phyloP scores from a whole-genome alignment of 1,140 invertebrate genomes.

The Ladona fulva region DNA sequence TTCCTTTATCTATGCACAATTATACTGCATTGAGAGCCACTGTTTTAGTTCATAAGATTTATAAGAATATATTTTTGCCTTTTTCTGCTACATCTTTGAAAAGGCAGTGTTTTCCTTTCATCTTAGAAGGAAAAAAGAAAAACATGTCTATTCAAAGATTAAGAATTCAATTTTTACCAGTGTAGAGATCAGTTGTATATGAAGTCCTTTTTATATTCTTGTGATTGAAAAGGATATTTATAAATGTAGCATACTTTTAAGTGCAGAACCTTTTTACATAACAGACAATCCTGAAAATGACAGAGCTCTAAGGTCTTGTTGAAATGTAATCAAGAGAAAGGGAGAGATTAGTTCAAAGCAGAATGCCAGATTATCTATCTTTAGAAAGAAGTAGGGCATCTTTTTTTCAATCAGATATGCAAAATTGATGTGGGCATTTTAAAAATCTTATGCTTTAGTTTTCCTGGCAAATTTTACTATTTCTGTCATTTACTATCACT shows the following conservation, averaged over 20 bases:
- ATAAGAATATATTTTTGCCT: slow-evolving; percentile 8
- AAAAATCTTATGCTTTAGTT: no score
- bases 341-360: background rate
- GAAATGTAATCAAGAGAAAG: background rate
- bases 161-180: background rate
- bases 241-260: slow-evolving; percentile 3
- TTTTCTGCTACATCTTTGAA: background rate
- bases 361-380: background rate
- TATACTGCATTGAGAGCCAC: slow-evolving; percentile 3
- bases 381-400: background rate
- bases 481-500: no score
- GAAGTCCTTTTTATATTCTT: slow-evolving; percentile 2
- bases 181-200: background rate
- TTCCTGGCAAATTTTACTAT: no score
- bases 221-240: slow-evolving; percentile 2
- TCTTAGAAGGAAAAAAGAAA: background rate
- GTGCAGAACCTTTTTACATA: background rate
- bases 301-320: background rate
- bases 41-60: background rate
- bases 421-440: no score
- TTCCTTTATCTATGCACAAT: background rate
- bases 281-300: background rate
- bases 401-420: background rate
- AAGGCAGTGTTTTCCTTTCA: background rate
- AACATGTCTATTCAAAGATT: background rate